Conservation (phyloP, 2,888 invertebrate species). For the Neuroscelio doddi region DNA sequence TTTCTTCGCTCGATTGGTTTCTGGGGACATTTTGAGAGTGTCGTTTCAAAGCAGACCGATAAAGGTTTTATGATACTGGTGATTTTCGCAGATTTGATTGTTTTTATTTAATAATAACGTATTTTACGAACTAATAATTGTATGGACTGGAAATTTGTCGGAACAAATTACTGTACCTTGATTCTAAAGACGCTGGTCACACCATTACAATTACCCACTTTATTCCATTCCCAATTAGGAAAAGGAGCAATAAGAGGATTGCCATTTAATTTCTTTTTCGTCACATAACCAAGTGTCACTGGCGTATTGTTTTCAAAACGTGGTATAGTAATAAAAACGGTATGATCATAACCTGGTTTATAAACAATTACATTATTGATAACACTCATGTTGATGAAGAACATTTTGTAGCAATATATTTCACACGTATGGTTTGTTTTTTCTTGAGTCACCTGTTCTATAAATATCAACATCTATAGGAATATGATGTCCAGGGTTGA, state of each 20-base stretch:
- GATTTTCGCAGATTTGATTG: too few species aligned
- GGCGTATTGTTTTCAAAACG: not conserved
- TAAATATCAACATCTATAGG: slow-evolving; percentile 53
- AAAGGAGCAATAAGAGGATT: not conserved
- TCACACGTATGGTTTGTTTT: not conserved
- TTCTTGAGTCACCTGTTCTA: slow-evolving; percentile 10
- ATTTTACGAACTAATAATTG: too few species aligned
- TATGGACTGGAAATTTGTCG: too few species aligned
- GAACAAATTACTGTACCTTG: not conserved
- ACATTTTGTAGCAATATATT: too few species aligned
- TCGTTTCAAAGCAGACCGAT: too few species aligned
- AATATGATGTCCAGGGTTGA: slow-evolving; percentile 30
- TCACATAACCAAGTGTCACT: not conserved
- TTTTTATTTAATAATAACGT: too few species aligned
- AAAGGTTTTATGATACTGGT: too few species aligned
- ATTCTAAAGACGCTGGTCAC: not conserved
- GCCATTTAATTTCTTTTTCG: not conserved
- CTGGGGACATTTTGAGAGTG: too few species aligned
- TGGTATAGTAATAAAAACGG: not conserved
- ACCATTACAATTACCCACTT: not conserved
- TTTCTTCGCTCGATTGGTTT: too few species aligned
- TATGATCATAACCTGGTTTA: too few species aligned
- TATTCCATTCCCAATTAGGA: slow-evolving; percentile 3
- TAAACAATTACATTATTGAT: too few species aligned
- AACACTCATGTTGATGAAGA: too few species aligned